Evolutionary conservation across 2,797 vertebrate species (phyloP), one percentile per base, ranked within the genome.

Genomic region (Typhlichthys subterraneus): DNA sequence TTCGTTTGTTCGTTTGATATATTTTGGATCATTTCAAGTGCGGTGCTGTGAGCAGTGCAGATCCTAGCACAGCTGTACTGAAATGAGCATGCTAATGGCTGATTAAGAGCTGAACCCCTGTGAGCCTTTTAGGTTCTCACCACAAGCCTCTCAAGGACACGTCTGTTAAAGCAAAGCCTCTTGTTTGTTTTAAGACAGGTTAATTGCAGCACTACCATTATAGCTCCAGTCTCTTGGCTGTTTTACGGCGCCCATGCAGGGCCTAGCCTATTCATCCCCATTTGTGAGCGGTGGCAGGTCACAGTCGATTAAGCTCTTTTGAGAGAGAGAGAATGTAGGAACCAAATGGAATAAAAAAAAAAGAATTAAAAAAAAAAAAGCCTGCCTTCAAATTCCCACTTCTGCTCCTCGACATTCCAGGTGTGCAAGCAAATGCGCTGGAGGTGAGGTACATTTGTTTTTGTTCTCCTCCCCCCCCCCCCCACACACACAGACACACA

Each of bases 121-220:
- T 69, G 74, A 70, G 81, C 75, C 77, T 84, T 85, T 65, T 75
- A 80, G 69, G 70, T 79, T 65, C 75, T 65, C 65, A 33, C 78
- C 10, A 65, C 73, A 76, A 78, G 52, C 74, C 69, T 75, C 76
- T 81, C 67, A 85, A 87, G 79, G 80, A 70, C 72, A 79, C 33
- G 73, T 76, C 77, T 84, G 82, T 81, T 85, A 81, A 86, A 81
- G 75, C 72, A 65, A 81, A 78, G 72, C 76, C 71, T 77, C 76
- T 85, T 85, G 83, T 89, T 90, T 89, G 82, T 87, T 89, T 88
- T 87, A 87, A 81, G 84, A 78, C 86, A 81, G 87, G 87, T 90
- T 91, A 89, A 89, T 88, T 91, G 85, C 82, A 51, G 75, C 84
- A 79, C 71, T 79, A 57, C 85, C 69, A 81, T 84, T 84, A 77